Percentiles rank a stretch among this genome's conserved stretches.
Conservation (phyloP, 2,113 vertebrate genomes). For the Neodon shergylaensis region DNA sequence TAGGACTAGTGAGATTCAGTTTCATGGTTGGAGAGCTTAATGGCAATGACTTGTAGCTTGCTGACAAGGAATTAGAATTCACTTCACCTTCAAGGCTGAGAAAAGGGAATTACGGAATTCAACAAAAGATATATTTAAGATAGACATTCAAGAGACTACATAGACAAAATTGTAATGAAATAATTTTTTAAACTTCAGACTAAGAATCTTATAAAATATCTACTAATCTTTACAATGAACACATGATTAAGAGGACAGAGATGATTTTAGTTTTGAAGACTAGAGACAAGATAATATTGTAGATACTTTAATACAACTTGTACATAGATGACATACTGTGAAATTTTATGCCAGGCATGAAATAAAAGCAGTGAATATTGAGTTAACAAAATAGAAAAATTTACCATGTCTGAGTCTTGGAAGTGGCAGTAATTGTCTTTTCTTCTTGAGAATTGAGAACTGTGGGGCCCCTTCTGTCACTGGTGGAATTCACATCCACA, state of each 20-base stretch:
- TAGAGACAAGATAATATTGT: conserved; percentile 22
- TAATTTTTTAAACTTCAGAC: conserved; percentile 51
- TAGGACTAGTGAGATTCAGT: conserved; percentile 97
- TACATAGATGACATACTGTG: conserved; percentile 31
- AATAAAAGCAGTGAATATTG: neutral
- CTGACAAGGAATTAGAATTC: conserved; percentile 89
- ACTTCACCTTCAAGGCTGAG: conserved; percentile 88
- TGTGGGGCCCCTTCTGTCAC: conserved; percentile 89
- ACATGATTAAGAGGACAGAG: neutral
- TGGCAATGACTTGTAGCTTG: conserved; percentile 93
- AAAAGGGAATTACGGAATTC: conserved; percentile 68
- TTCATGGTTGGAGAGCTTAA: conserved; percentile 94
- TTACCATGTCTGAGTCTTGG: conserved; percentile 92
- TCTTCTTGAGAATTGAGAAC: conserved; percentile 89
- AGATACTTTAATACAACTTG: conserved; percentile 45
- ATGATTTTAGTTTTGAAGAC: conserved; percentile 40
- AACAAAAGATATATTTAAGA: conserved; percentile 56
- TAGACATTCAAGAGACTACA: conserved; percentile 47
- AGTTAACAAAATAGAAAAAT: conserved; percentile 62
- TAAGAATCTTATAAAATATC: conserved; percentile 42
- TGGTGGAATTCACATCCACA: conserved; percentile 88
- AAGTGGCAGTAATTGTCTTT: conserved; percentile 90
- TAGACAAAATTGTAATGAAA: conserved; percentile 38
- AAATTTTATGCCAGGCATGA: conserved; percentile 17
- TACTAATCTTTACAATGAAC: conserved; percentile 36